Evolutionary conservation across 1,140 invertebrate genomes (phyloP), one percentile per base, ranked within the genome.

Genomic region (Macrosteles quadrilineatus): DNA sequence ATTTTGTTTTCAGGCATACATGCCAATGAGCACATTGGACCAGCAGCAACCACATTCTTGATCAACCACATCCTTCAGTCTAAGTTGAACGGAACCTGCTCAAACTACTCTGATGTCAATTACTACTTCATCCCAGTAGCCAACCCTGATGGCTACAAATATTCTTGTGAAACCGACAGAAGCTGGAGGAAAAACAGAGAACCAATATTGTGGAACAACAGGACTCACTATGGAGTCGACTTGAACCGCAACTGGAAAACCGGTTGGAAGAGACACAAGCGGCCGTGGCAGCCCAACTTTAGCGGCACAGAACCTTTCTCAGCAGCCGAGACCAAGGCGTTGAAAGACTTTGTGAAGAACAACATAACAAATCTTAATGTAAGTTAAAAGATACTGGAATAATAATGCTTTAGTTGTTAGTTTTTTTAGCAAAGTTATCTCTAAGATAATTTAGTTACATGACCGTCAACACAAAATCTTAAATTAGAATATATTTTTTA

Each of bases 261-360:
- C 71, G 78, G 85, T 27, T 92, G 89, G 88, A 82, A 86, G 73
- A 84, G 84, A 25, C 72, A 86, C 43, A 83, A 83, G 29, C 80
- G 91, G 74, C 87, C 90, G 0, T 96, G 94, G 75, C 85, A 86
- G 21, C 90, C 95, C 23, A 91, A 88, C 67, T 97, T 87, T 76
- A 86, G 88, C 0, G 94, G 95, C 0, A 83, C 87, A 0, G 81
- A 84, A 14, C 85, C 92, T 0, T 95, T 96, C 76, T 95, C 93
- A 0, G 94, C 96, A 78, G 89, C 90, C 0, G 94, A 96, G 81
- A 93, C 91, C 0, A 81, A 81, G 50, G 87, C 85, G 17, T 70
- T 77, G 19, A 55, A 69, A 25, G 67, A 75, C 27, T 79, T 79
- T 43, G 66, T 74, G 2, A 47, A 17, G 2, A 12, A 27, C 14